Evolutionary conservation across 2,888 invertebrate genomes (phyloP).

Genomic region (Ptilodon capucinus): DNA sequence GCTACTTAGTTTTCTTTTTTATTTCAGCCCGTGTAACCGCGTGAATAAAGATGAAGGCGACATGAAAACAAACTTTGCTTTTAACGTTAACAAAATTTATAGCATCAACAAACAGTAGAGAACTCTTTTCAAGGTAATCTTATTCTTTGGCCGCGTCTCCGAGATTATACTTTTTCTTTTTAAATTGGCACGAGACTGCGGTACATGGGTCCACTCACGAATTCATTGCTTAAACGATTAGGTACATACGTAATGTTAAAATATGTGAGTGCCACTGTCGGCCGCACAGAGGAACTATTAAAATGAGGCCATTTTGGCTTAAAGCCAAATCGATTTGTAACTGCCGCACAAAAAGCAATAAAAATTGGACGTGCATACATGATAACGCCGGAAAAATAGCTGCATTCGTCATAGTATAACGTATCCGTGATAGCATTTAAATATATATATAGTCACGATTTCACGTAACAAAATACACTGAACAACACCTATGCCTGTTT

Average conservation of each 20-base stretch:
- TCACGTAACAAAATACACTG: too few species aligned
- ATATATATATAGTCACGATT: conserved; percentile 43
- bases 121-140: conserved; percentile 1
- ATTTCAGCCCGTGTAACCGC: background rate
- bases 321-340: conserved; percentile 80
- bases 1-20: background rate
- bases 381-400: conserved; percentile 71
- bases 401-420: conserved; percentile 66
- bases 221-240: conserved; percentile 28
- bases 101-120: conserved; percentile 1
- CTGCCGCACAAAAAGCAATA: conserved; percentile 78
- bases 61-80: conserved; percentile 9
- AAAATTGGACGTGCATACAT: conserved; percentile 74
- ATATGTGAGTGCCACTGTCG: conserved; percentile 40
- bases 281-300: conserved; percentile 64
- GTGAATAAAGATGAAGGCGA: background rate
- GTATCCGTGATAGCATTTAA: conserved; percentile 58
- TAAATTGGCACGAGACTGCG: background rate
- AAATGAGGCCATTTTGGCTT: conserved; percentile 73
- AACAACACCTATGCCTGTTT: too few species aligned
- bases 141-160: background rate
- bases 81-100: conserved; percentile 8
- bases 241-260: conserved; percentile 33
- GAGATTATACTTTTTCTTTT: background rate
- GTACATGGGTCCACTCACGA: conserved; percentile 5